Conservation (phyloP, 1,140 invertebrate species). For the Sitobion miscanthi region DNA sequence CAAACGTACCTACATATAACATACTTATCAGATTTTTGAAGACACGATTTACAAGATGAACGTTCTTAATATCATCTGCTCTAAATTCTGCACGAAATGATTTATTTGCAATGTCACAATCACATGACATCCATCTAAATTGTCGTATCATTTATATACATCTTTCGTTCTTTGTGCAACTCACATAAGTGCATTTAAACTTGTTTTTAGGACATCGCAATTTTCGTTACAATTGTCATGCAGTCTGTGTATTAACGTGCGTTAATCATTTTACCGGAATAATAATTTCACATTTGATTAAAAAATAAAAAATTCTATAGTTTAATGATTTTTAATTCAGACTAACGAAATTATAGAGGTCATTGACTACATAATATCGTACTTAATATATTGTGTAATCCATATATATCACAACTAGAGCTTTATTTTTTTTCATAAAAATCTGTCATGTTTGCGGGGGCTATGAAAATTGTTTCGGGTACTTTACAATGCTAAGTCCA, state of each 20-base stretch:
- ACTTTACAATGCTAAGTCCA: background rate
- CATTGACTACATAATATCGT: background rate
- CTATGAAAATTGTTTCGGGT: background rate
- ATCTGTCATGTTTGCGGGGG: background rate
- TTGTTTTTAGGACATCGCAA: background rate
- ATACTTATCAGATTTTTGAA: conserved; percentile 5
- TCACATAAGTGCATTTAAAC: background rate
- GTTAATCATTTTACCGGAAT: background rate
- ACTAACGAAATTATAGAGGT: background rate
- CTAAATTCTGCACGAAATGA: background rate
- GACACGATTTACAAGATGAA: conserved; percentile 17
- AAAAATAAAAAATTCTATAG: background rate
- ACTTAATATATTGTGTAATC: background rate
- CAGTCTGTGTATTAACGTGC: background rate
- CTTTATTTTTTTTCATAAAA: background rate
- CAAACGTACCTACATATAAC: background rate
- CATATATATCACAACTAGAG: background rate
- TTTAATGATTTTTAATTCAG: background rate
- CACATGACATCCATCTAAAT: background rate
- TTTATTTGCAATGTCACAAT: background rate
- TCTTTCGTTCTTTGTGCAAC: background rate
- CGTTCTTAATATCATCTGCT: background rate
- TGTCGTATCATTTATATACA: background rate
- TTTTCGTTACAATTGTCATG: background rate
- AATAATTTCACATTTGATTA: background rate